phyloP scores from a whole-genome alignment of 2,113 vertebrate genomes.

The Notothenia rossii region DNA sequence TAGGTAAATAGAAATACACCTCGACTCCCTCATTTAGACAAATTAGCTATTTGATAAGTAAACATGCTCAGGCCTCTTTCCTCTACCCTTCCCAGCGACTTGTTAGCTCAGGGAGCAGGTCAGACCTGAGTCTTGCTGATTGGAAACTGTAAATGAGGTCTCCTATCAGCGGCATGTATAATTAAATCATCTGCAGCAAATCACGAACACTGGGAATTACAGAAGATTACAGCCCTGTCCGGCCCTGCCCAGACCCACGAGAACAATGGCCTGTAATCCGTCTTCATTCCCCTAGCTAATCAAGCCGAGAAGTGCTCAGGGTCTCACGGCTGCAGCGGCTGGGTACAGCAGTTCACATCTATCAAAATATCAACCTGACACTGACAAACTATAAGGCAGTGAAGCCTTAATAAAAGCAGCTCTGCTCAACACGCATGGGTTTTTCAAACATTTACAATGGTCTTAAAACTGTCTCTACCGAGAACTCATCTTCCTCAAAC shows the following conservation, averaged over 20 bases:
- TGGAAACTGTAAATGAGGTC: slow-evolving; percentile 43
- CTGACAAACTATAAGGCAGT: slow-evolving; percentile 21
- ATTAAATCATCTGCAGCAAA: slow-evolving; percentile 80
- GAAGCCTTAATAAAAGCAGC: slow-evolving; percentile 15
- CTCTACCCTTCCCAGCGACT: not conserved
- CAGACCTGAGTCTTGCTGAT: slow-evolving; percentile 13
- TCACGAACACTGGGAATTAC: slow-evolving; percentile 75
- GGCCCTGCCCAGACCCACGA: slow-evolving; percentile 46
- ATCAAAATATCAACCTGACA: slow-evolving; percentile 43
- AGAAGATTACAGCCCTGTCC: slow-evolving; percentile 73
- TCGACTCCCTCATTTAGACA: slow-evolving; percentile 3
- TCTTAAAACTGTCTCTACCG: not conserved
- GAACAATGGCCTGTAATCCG: slow-evolving; percentile 80
- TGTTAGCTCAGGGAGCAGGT: slow-evolving; percentile 13
- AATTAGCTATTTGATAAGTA: slow-evolving; percentile 23
- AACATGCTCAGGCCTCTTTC: slow-evolving; percentile 25
- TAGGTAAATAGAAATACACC: slow-evolving; percentile 30
- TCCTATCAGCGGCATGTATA: slow-evolving; percentile 68
- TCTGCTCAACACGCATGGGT: slow-evolving; percentile 4
- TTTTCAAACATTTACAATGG: slow-evolving; percentile 40
- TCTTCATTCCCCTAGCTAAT: slow-evolving; percentile 79
- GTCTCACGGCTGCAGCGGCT: slow-evolving; percentile 22
- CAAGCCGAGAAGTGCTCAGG: slow-evolving; percentile 57
- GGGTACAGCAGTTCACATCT: slow-evolving; percentile 35
- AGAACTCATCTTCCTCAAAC: slow-evolving; percentile 17